These are phyloP conservation scores for Anthoscopus minutus DNA, from an alignment of 2,113 vertebrate species.

Conservation along the genomic window DNA sequence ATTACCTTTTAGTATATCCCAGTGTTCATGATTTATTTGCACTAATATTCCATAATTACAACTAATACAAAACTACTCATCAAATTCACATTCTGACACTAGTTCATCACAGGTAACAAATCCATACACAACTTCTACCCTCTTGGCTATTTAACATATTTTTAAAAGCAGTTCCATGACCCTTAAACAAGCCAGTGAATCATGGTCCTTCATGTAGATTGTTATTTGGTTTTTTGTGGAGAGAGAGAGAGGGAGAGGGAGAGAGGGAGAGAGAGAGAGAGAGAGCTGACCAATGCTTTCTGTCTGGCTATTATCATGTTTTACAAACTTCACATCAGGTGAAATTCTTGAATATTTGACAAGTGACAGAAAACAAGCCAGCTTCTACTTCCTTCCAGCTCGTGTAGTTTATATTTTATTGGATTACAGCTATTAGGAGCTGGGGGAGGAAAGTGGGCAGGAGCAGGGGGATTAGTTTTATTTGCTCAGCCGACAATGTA, in stretches of 20 bases:
- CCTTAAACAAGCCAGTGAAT: neutral
- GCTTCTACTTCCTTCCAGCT: conserved; percentile 37
- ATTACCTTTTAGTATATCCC: neutral
- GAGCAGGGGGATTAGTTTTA: neutral
- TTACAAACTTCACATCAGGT: neutral
- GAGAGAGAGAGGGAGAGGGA: no score
- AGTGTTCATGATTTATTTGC: neutral
- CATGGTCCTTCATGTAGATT: neutral
- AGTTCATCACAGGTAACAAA: neutral
- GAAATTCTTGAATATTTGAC: neutral
- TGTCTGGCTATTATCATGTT: neutral
- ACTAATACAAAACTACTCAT: conserved; percentile 25
- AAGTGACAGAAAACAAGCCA: neutral
- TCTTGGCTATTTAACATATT: neutral
- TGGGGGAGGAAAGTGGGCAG: conserved; percentile 28
- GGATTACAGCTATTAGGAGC: conserved; percentile 40
- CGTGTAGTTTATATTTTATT: neutral
- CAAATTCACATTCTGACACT: neutral
- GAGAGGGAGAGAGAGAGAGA: no score
- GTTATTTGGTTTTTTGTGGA: neutral
- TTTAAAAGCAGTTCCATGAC: neutral
- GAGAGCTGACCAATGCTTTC: neutral
- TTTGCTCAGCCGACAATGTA: neutral
- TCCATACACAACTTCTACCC: neutral
- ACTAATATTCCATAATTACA: conserved; percentile 10